Evolutionary conservation across 2,797 vertebrate species (phyloP), one percentile per base, ranked within the genome.

Genomic region (Parauchenoglanis ngamensis): DNA sequence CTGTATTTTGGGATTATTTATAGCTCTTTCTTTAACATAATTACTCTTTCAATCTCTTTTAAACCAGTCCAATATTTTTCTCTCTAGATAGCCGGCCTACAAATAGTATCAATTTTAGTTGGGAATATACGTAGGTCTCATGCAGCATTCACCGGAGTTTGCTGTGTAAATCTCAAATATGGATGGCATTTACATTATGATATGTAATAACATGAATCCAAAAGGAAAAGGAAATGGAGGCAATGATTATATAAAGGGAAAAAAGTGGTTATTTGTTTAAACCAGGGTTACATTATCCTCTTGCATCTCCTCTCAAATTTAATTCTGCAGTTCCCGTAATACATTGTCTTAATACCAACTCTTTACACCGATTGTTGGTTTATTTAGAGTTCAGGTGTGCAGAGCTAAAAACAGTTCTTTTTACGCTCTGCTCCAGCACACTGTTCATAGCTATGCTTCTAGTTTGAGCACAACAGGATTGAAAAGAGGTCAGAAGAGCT

Each of bases 381-480:
- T 40, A 23, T 40, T 79, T 57, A 79, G 54, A 13, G 54, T 57
- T 59, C 77, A 79, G 31, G 78, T 63, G 23, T 65, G 15, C 40
- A 46, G 6, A 81, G 59, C 12, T 77, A 31, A 3, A 61, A 23
- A n/a, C 54, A n/a, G 11, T 61, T 56, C 17, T 80, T 81, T 46
- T 80, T 17, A 23, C 7, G 40, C 57, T 46, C 25, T 49, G 15
- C 59, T 40, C 19, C 56, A 70, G 70, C 40, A 85, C 28, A 82
- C 57, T 11, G n/a, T 85, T 84, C 56, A 28, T 46, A 15, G 85
- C 88, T 61, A 19, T 46, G 83, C 87, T 88, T 87, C 70, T 86
- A 86, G 80, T 88, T 83, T 77, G 40, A 85, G 67, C 85, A 90
- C 70, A 90, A 85, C 86, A 73, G 68, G 77, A 88, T 56, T 56